Evolutionary conservation across 2,113 vertebrate genomes (phyloP).

Genomic region (Gorsachius goisagi): DNA sequence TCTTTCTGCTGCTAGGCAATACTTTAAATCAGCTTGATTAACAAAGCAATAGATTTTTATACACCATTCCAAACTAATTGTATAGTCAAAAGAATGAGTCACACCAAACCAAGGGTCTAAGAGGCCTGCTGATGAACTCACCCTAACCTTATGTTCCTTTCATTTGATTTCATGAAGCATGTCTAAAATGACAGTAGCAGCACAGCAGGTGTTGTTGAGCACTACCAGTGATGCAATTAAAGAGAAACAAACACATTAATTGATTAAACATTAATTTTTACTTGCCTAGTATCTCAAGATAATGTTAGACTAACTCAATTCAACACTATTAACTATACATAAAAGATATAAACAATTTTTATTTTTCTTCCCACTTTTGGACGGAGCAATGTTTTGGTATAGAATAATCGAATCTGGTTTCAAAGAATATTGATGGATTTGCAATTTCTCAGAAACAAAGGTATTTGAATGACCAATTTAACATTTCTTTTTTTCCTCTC

Average conservation of each 20-base stretch:
- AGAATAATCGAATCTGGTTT: not conserved
- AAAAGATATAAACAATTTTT: not conserved
- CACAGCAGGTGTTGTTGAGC: not conserved
- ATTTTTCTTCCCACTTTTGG: not conserved
- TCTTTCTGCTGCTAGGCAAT: not conserved
- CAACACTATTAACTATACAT: not conserved
- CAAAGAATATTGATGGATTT: not conserved
- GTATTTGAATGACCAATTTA: not conserved
- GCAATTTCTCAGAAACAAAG: not conserved
- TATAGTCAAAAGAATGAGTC: not conserved
- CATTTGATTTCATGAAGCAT: not conserved
- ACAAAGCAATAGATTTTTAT: not conserved
- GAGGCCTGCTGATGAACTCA: not conserved
- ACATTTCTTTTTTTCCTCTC: not conserved
- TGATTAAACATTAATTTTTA: conserved; percentile 40
- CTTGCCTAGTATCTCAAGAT: not conserved
- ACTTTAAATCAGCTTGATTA: conserved; percentile 23
- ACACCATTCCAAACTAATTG: not conserved
- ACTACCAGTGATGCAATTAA: not conserved
- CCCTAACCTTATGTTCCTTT: not conserved
- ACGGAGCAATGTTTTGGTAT: not conserved
- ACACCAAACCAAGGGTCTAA: not conserved
- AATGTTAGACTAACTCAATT: not conserved
- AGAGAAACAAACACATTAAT: not conserved
- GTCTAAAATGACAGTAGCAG: not conserved